A percentile compares a stretch with the other conserved stretches of the same genome.
These are phyloP conservation scores for Ramazzottius varieornatus DNA, from an alignment of 2,888 invertebrate genomes.

Conservation along the genomic window DNA sequence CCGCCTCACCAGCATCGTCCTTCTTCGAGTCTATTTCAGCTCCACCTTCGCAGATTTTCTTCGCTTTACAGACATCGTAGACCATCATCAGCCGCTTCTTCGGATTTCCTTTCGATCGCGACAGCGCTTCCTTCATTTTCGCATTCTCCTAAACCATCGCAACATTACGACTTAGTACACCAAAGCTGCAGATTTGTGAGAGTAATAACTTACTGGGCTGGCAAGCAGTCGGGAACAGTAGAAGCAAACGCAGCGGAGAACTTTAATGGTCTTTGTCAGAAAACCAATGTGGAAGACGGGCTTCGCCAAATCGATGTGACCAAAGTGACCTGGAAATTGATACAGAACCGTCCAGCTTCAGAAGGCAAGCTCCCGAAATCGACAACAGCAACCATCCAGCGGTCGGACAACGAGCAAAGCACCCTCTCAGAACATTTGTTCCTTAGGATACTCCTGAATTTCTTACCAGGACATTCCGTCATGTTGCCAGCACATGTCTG, in stretches of 20 bases:
- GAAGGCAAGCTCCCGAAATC: neutral
- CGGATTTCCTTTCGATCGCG: slow-evolving; percentile 86
- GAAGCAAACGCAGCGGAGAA: slow-evolving; percentile 92
- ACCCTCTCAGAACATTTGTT: too few species aligned
- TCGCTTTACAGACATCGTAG: slow-evolving; percentile 90
- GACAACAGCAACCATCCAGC: neutral
- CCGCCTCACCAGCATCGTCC: slow-evolving; percentile 36
- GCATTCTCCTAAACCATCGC: slow-evolving; percentile 42
- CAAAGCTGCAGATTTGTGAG: too few species aligned
- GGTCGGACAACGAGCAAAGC: too few species aligned
- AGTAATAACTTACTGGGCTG: slow-evolving; percentile 46
- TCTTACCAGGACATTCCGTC: slow-evolving; percentile 70
- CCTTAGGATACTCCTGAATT: too few species aligned
- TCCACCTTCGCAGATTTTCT: slow-evolving; percentile 90
- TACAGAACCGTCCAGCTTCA: too few species aligned
- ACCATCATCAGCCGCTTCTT: slow-evolving; percentile 76
- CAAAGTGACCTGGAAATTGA: slow-evolving; percentile 54
- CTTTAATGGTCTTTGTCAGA: slow-evolving; percentile 81
- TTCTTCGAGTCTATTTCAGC: slow-evolving; percentile 60
- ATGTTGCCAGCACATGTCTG: slow-evolving; percentile 87
- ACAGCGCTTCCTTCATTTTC: slow-evolving; percentile 71
- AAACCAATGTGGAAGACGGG: slow-evolving; percentile 97
- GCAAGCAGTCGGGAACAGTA: slow-evolving; percentile 91
- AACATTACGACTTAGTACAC: too few species aligned
- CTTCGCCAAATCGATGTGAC: slow-evolving; percentile 88